Percentiles rank a stretch among this genome's conserved stretches.
phyloP scores from a whole-genome alignment of 2,888 invertebrate species.

The Heliconius hortense region DNA sequence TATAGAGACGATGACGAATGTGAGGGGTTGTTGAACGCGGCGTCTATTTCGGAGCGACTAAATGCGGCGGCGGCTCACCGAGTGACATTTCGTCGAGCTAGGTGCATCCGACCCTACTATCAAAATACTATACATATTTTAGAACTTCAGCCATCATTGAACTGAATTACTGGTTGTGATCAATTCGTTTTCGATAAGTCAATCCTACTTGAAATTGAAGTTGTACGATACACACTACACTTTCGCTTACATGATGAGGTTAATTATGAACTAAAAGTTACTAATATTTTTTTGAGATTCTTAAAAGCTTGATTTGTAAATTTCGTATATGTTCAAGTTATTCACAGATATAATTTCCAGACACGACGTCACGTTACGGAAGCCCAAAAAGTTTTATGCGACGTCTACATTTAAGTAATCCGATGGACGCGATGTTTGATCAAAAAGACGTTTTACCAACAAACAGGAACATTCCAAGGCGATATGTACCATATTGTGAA shows the following conservation, averaged over 20 bases:
- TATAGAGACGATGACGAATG: conserved; percentile 68
- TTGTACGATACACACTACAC: no score
- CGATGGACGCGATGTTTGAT: conserved; percentile 16
- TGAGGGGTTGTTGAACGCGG: conserved; percentile 79
- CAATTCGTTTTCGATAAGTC: background rate
- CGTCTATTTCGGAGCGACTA: conserved; percentile 79
- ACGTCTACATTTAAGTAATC: conserved; percentile 29
- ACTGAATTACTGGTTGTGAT: background rate
- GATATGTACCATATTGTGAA: conserved; percentile 28
- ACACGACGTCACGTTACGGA: conserved; percentile 15
- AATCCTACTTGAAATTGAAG: no score
- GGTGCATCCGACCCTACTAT: conserved; percentile 73
- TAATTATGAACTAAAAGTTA: no score
- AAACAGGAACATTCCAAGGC: conserved; percentile 37
- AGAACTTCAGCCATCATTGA: conserved; percentile 19
- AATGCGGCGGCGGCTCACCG: conserved; percentile 74
- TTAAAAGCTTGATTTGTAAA: background rate
- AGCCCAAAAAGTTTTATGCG: conserved; percentile 22
- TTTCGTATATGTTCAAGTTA: background rate
- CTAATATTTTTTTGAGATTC: background rate
- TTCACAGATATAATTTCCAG: conserved; percentile 20
- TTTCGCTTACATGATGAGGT: no score
- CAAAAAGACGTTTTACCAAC: conserved; percentile 41
- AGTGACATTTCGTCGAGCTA: conserved; percentile 79
- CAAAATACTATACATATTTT: conserved; percentile 46